Evolutionary conservation across 2,797 vertebrate species (phyloP).

Genomic region (Triplophysa yarkandensis): DNA sequence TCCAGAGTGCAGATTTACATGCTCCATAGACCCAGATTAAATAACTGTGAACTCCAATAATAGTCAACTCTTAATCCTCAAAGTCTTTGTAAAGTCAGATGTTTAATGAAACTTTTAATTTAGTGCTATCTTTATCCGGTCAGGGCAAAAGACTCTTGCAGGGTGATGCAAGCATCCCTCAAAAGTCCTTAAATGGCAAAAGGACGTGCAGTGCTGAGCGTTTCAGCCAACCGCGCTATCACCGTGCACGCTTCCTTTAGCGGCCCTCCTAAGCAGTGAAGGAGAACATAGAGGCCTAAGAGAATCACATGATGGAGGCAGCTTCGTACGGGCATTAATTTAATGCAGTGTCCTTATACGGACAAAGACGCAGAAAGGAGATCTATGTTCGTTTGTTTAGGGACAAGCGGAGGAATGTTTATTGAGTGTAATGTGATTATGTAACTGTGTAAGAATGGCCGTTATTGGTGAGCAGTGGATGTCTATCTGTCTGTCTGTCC

Average conservation of each 20-base stretch:
- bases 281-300: constrained; percentile 15
- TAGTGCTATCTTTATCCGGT: constrained; percentile 41
- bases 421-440: constrained; percentile 10
- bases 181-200: constrained; percentile 70
- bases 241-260: constrained; percentile 30
- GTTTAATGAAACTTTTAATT: constrained; percentile 40
- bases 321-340: constrained; percentile 35
- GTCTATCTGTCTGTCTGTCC: constrained; percentile 34
- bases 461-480: background rate
- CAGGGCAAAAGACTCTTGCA: constrained; percentile 29
- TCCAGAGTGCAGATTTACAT: too few species aligned
- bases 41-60: too few species aligned
- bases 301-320: constrained; percentile 26
- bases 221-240: constrained; percentile 39
- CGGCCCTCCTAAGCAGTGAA: constrained; percentile 10
- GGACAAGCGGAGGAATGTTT: constrained; percentile 19
- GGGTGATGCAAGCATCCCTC: constrained; percentile 48
- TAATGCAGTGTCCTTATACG: constrained; percentile 37
- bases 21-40: background rate
- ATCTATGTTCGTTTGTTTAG: constrained; percentile 19
- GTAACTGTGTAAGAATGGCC: constrained; percentile 11
- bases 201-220: constrained; percentile 55
- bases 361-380: constrained; percentile 2
- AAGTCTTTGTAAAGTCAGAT: background rate
- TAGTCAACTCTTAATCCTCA: too few species aligned